Base-by-base conservation (phyloP, 2,797 vertebrate species). In the Pipistrellus pipistrellus region DNA sequence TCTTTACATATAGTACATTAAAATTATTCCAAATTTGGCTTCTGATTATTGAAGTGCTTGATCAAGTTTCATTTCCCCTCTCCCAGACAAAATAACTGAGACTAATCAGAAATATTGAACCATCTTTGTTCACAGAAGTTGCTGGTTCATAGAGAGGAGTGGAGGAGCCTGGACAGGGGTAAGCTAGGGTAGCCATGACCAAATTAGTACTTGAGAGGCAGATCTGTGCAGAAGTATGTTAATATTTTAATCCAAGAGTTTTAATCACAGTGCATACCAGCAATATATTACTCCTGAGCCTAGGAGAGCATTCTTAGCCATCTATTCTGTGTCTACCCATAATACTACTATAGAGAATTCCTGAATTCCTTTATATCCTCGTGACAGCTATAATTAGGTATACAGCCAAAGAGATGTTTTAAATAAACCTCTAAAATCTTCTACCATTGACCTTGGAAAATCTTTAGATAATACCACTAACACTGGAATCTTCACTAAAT, bases 371-470 rank as follows among this genome's bases (percentile, higher is more conserved):
- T 78, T 44, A 87, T 8, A 62, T 69, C 48, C 20, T 91, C n/a
- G n/a, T 93, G 55, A 23, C 57, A 95, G 35, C 23, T 38, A 23
- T 78, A 88, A 88, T 83, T 96, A 88, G 35, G 62, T 15, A 35
- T 72, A 81, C 23, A 68, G 48, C n/a, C 46, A 78, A 94, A 78
- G 15, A 91, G 25, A 72, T 77, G 8, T 23, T 80, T 91, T 78
- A 93, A 75, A 69, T 69, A 88, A 83, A 30, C 89, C 38, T 96
- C 27, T 85, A 88, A 91, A 96, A 82, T 88, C 27, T 71, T 77
- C 84, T 85, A 73, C 59, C 20, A 57, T 23, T 32, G 14, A 30
- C 53, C 4, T 68, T 94, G 35, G 11, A 73, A 91, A 95, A 57
- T 41, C 20, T 77, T 38, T 18, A 27, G 18, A 81, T 77, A n/a